Conservation (phyloP, 2,113 vertebrate species). For the Catagonus wagneri region DNA sequence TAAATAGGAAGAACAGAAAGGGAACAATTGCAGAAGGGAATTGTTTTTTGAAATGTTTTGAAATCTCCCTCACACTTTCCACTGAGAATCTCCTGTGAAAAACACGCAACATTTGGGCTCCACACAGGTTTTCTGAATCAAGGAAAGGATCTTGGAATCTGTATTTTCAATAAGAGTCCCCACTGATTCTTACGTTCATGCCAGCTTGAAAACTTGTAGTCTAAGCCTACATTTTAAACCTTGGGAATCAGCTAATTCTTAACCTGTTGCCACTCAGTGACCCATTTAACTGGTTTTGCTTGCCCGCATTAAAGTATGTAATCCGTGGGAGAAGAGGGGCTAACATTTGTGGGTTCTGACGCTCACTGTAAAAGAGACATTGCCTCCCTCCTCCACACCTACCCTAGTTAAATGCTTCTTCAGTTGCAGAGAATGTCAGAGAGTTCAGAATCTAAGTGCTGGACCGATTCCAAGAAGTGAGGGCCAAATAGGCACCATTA, state of each 20-base stretch:
- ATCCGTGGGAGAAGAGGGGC: not conserved
- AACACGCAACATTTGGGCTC: not conserved
- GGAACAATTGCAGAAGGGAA: not conserved
- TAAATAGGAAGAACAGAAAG: not conserved
- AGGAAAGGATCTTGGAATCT: not conserved
- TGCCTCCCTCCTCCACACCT: not conserved
- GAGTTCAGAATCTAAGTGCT: not conserved
- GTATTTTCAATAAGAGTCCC: not conserved
- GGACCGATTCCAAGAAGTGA: not conserved
- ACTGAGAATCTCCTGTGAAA: not conserved
- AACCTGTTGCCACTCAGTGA: not conserved
- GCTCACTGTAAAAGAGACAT: not conserved
- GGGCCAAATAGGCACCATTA: not conserved
- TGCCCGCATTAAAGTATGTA: not conserved
- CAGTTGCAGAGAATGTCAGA: not conserved
- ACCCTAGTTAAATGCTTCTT: not conserved
- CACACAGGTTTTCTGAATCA: conserved; percentile 7
- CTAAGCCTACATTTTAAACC: not conserved
- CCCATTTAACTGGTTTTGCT: not conserved
- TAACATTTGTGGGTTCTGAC: not conserved
- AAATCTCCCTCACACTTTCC: not conserved
- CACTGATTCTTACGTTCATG: not conserved
- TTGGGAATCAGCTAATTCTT: not conserved
- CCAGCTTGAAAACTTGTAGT: not conserved
- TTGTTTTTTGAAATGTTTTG: not conserved